Conservation (phyloP, 1,140 invertebrate genomes). For the Conus ventricosus region DNA sequence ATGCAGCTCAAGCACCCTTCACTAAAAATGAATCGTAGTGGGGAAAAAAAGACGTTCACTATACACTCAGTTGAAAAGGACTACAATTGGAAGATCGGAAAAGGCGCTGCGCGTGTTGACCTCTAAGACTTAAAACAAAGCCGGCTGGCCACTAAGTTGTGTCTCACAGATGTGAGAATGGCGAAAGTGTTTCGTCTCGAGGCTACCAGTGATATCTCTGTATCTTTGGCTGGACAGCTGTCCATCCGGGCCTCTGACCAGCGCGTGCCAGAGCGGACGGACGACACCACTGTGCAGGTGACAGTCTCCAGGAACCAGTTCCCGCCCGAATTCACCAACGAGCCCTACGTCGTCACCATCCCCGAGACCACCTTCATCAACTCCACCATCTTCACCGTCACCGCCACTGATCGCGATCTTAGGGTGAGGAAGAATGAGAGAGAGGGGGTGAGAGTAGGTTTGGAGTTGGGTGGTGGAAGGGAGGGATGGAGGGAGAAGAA, state of each 20-base stretch:
- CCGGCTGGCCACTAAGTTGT: too few species aligned
- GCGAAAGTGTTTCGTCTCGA: not conserved
- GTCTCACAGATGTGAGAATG: too few species aligned
- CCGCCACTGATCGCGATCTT: constrained; percentile 46
- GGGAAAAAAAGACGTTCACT: too few species aligned
- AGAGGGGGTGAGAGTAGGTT: too few species aligned
- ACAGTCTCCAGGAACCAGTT: constrained; percentile 49
- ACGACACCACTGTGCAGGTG: constrained; percentile 49
- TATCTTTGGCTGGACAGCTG: constrained; percentile 43
- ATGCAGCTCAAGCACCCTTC: too few species aligned
- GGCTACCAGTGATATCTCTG: not conserved
- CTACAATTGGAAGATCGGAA: too few species aligned
- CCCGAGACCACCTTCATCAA: constrained; percentile 40
- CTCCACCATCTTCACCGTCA: constrained; percentile 39
- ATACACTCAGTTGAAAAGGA: too few species aligned
- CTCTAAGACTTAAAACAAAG: too few species aligned
- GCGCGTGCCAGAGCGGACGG: constrained; percentile 50
- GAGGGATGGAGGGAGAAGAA: too few species aligned
- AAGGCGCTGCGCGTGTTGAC: too few species aligned
- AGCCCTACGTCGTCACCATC: constrained; percentile 46
- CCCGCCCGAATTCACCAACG: constrained; percentile 45
- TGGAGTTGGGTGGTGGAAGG: too few species aligned
- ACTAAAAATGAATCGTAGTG: too few species aligned
- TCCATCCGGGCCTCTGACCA: constrained; percentile 52
- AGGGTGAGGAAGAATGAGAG: constrained; percentile 33